Evolutionary conservation across 92 coral and sea anemone genomes (phyloP).

Genomic region (Palythoa heliodiscus): DNA sequence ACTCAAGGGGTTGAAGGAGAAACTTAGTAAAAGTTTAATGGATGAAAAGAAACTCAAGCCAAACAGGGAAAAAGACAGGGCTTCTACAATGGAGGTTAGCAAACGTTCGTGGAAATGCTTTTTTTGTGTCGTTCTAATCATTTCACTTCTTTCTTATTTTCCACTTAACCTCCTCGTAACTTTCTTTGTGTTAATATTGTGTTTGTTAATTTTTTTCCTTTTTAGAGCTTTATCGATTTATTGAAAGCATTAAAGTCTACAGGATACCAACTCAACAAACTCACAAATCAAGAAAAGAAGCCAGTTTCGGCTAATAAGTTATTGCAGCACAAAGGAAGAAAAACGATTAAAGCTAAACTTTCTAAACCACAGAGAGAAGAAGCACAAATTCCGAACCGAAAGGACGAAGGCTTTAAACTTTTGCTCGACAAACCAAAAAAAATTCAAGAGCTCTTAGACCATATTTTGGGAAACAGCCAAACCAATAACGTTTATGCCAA

Average conservation of each 20-base stretch:
- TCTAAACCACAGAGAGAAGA: background rate
- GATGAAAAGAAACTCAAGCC: slow-evolving; percentile 8
- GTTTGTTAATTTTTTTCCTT: background rate
- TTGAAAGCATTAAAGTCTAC: slow-evolving; percentile 11
- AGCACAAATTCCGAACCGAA: background rate
- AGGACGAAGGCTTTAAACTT: background rate
- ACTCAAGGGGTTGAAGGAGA: slow-evolving; percentile 5
- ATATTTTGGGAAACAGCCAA: background rate
- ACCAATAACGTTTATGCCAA: background rate
- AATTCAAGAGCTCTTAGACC: background rate
- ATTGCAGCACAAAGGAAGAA: background rate
- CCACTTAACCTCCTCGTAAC: background rate
- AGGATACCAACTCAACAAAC: background rate
- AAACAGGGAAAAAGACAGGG: background rate
- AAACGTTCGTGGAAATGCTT: background rate
- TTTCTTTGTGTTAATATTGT: background rate
- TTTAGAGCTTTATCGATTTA: background rate
- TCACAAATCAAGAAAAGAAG: background rate
- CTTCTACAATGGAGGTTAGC: background rate
- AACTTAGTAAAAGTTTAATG: slow-evolving; percentile 1
- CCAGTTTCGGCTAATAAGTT: background rate
- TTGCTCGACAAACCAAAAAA: background rate
- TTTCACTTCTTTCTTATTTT: background rate
- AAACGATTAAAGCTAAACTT: background rate
- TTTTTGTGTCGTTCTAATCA: background rate